phyloP scores from a whole-genome alignment of 2,888 invertebrate species.

The Drosophila anomalata region DNA sequence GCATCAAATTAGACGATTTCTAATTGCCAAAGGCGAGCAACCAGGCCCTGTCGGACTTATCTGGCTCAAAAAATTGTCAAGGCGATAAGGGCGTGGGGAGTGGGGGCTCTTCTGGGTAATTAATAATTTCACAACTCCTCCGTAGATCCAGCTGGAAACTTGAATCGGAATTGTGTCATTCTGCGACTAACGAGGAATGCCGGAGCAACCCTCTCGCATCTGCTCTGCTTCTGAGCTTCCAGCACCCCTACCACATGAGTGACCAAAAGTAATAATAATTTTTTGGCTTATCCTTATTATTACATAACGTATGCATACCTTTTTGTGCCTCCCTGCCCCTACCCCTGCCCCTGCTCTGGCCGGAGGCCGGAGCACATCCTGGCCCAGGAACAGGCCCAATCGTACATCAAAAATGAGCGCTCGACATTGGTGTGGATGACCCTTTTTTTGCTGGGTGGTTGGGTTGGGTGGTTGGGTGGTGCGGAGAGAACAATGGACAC shows the following conservation, averaged over 20 bases:
- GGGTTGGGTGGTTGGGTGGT: neutral
- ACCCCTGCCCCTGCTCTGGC: neutral
- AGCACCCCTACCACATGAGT: conserved; percentile 7
- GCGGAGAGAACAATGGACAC: conserved; percentile 33
- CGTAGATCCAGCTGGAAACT: neutral
- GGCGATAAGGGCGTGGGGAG: neutral
- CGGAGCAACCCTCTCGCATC: conserved; percentile 48
- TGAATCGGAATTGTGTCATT: conserved; percentile 8
- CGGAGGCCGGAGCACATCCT: too few species aligned
- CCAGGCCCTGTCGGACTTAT: too few species aligned
- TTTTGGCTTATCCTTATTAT: conserved; percentile 82
- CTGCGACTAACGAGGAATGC: conserved; percentile 23
- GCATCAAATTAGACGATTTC: conserved; percentile 72
- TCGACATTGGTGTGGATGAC: conserved; percentile 55
- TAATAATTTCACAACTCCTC: neutral
- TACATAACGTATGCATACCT: conserved; percentile 81
- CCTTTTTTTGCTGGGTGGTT: conserved; percentile 57
- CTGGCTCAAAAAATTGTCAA: neutral
- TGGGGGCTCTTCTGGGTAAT: neutral
- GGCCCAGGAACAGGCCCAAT: conserved; percentile 47
- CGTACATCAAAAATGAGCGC: conserved; percentile 82
- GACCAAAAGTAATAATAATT: conserved; percentile 80
- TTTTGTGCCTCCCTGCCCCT: conserved; percentile 47
- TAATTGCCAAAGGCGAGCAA: conserved; percentile 69
- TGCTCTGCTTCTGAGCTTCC: neutral